A percentile compares a stretch with the other conserved stretches of the same genome.
Conservation (phyloP, 2,888 invertebrate genomes). For the Caenorhabditis virilis region DNA sequence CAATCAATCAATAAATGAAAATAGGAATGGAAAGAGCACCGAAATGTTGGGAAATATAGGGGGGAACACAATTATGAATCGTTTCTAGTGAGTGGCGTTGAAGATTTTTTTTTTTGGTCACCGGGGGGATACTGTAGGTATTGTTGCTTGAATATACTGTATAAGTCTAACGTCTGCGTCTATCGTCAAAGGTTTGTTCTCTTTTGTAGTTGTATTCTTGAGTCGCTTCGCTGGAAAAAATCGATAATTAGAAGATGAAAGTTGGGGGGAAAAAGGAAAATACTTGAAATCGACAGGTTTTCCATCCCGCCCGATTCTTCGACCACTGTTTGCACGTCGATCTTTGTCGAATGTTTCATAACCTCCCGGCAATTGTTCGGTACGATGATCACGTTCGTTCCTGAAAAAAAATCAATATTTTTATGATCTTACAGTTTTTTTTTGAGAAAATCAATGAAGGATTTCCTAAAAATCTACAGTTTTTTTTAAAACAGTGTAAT, state of each 20-base stretch:
- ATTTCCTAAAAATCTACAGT: too few species aligned
- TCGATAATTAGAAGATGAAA: not conserved
- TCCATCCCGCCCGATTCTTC: constrained; percentile 51
- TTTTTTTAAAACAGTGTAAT: constrained; percentile 1
- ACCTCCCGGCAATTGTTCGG: constrained; percentile 67
- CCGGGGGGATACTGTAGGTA: not conserved
- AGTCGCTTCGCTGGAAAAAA: constrained; percentile 57
- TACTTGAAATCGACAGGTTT: constrained; percentile 60
- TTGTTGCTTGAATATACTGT: not conserved
- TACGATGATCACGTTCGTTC: constrained; percentile 59
- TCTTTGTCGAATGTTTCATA: constrained; percentile 65
- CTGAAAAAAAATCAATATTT: constrained; percentile 10
- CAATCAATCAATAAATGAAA: too few species aligned
- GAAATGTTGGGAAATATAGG: constrained; percentile 14
- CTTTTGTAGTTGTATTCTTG: constrained; percentile 65
- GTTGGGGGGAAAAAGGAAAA: too few species aligned
- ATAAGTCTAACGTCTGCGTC: constrained; percentile 31
- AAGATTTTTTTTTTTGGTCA: too few species aligned
- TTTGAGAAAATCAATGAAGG: too few species aligned
- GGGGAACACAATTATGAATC: not conserved
- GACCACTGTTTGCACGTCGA: constrained; percentile 52
- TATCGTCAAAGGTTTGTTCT: constrained; percentile 52
- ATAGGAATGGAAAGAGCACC: too few species aligned
- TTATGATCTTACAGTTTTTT: not conserved
- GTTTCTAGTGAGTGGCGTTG: constrained; percentile 2